Evolutionary conservation across 2,888 invertebrate genomes (phyloP), one percentile per base, ranked within the genome.

Genomic region (Drosophila rellima): DNA sequence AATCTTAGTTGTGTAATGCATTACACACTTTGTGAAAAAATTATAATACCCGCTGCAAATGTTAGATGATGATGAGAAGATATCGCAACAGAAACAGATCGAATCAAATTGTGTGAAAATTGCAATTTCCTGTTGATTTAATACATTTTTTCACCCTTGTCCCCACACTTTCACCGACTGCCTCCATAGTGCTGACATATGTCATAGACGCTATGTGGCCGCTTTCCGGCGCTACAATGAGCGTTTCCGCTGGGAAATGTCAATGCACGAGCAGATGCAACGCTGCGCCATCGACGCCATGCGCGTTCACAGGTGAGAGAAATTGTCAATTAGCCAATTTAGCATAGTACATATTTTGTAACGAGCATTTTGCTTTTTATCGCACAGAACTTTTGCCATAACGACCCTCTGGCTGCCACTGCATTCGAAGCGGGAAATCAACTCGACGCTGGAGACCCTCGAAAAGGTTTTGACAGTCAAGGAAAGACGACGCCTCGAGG

Each of bases 401-500:
- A 92, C 92, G 66, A 92, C 92, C 56, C 89, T 93, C 64, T 93
- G 92, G 92, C 91, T 89, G 73, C 92, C 92, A 35, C 77, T 93
- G 75, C 92, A 92, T 83, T 92, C 93, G 50, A 90, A 89, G 72
- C 90, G 90, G 71, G 92, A 93, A 88, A 93, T 93, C 81, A 90
- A 92, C 83, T 91, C 90, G 70, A 92, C 92, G 51, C 70, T 92
- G 76, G 88, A 89, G 74, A 91, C 90, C 76, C 90, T 92, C 78
- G 91, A 92, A 73, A 90, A 91, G 81, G 90, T 92, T 73, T 83
- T 92, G 73, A 91, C 90, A 82, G 88, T 87, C 70, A 91, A 91
- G 84, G 92, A 92, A 80, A 87, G 92, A 64, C 82, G 92, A 78
- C 91, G 91, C 85, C 83, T 92, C 70, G 91, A 92, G 88, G 90